These are phyloP conservation scores for Channallabes apus DNA, from an alignment of 2,797 vertebrate genomes.

Conservation along the genomic window DNA sequence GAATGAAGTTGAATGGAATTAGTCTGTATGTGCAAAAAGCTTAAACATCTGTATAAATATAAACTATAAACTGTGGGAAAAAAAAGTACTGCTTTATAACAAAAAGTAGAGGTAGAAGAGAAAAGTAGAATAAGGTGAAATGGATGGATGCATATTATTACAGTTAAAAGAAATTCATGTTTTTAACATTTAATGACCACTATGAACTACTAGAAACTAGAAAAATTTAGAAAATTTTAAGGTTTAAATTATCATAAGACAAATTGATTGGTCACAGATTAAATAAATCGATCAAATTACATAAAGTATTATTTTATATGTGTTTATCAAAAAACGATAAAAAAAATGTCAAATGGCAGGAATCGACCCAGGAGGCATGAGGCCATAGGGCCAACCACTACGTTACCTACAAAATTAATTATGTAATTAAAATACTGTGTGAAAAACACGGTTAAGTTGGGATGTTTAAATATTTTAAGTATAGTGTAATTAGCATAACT, in stretches of 20 bases:
- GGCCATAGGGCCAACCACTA: too few species aligned
- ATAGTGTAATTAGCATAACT: too few species aligned
- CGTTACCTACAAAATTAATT: too few species aligned
- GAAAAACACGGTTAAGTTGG: neutral
- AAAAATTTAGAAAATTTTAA: too few species aligned
- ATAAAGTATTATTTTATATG: neutral
- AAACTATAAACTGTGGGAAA: too few species aligned
- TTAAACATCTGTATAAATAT: too few species aligned
- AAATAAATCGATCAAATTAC: neutral
- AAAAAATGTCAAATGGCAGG: neutral
- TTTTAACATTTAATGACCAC: neutral
- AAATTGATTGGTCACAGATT: neutral
- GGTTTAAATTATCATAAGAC: neutral
- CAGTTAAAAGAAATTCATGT: neutral
- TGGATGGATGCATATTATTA: too few species aligned
- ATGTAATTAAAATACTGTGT: neutral
- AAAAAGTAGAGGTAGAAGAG: too few species aligned
- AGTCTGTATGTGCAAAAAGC: too few species aligned
- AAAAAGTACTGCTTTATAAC: too few species aligned
- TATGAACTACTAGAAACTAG: neutral
- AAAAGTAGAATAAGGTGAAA: too few species aligned
- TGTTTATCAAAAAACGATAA: neutral
- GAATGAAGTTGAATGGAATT: too few species aligned
- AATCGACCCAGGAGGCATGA: neutral
- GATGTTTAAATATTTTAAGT: neutral